These are phyloP conservation scores for Drosophila sturtevanti DNA, from an alignment of 1,140 invertebrate species.

Conservation along the genomic window DNA sequence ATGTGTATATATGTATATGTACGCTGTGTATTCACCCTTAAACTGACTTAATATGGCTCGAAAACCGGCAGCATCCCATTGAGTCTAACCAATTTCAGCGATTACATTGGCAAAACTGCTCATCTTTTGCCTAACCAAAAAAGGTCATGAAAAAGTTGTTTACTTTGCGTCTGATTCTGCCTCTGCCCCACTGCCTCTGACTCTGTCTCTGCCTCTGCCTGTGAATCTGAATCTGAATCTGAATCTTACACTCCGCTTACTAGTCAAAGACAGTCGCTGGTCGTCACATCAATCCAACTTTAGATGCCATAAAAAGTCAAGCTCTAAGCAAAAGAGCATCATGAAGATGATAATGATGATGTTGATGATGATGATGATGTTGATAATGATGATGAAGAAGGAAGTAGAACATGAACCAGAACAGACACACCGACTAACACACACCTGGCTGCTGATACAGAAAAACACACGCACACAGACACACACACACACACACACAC, in stretches of 20 bases:
- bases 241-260: not conserved
- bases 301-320: conserved; percentile 58
- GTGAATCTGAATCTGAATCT: no score
- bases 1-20: not conserved
- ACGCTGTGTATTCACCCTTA: conserved; percentile 25
- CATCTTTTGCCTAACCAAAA: conserved; percentile 45
- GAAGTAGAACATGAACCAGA: conserved; percentile 15
- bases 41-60: conserved; percentile 42
- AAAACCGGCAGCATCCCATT: conserved; percentile 28
- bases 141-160: conserved; percentile 61
- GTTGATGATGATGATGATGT: conserved; percentile 8
- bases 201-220: conserved; percentile 10
- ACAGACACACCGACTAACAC: not conserved
- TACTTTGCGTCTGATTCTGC: conserved; percentile 28
- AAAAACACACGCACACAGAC: conserved; percentile 23
- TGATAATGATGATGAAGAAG: conserved; percentile 7
- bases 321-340: not conserved
- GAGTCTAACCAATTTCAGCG: conserved; percentile 40
- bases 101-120: conserved; percentile 43
- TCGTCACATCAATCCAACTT: conserved; percentile 25
- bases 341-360: conserved; percentile 4
- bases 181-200: not conserved
- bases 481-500: no score
- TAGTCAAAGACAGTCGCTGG: not conserved
- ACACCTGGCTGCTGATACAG: conserved; percentile 4